Conservation (phyloP, 1,140 invertebrate species). For the Belonocnema kinseyi region DNA sequence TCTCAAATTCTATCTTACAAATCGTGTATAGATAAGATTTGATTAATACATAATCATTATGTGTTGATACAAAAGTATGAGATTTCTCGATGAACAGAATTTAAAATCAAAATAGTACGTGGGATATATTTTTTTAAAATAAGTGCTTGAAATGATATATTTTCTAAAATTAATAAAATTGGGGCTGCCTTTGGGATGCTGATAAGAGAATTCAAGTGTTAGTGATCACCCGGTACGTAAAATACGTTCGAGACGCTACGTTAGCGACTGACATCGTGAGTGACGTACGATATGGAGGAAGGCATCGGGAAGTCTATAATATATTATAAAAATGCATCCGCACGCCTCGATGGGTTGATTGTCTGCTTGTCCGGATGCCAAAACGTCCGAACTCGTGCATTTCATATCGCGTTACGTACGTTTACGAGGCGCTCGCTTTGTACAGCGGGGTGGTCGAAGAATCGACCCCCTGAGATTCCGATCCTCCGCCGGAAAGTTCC, state of each 20-base stretch:
- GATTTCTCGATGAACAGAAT: too few relatives aligned
- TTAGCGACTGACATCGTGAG: slow-evolving; percentile 75
- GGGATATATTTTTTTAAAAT: too few relatives aligned
- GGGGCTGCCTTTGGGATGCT: too few relatives aligned
- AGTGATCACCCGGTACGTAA: slow-evolving; percentile 72
- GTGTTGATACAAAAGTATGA: too few relatives aligned
- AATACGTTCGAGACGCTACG: slow-evolving; percentile 75
- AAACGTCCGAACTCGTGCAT: slow-evolving; percentile 75
- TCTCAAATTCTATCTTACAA: too few relatives aligned
- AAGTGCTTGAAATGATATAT: too few relatives aligned
- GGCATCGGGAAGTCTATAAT: slow-evolving; percentile 75
- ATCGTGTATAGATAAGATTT: too few relatives aligned
- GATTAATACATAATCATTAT: too few relatives aligned
- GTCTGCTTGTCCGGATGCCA: slow-evolving; percentile 76
- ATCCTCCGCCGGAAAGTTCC: slow-evolving; percentile 38
- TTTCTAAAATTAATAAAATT: too few relatives aligned
- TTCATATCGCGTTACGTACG: slow-evolving; percentile 73
- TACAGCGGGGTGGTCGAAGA: slow-evolving; percentile 63
- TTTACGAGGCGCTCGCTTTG: slow-evolving; percentile 63
- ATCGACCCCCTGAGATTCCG: slow-evolving; percentile 62
- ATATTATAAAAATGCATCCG: slow-evolving; percentile 77
- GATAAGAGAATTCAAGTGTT: slow-evolving; percentile 17
- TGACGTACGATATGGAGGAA: slow-evolving; percentile 75
- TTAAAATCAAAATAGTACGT: too few relatives aligned
- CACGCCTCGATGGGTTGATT: slow-evolving; percentile 77